Evolutionary conservation across 2,797 vertebrate genomes (phyloP).

Genomic region (Vireo griseus): DNA sequence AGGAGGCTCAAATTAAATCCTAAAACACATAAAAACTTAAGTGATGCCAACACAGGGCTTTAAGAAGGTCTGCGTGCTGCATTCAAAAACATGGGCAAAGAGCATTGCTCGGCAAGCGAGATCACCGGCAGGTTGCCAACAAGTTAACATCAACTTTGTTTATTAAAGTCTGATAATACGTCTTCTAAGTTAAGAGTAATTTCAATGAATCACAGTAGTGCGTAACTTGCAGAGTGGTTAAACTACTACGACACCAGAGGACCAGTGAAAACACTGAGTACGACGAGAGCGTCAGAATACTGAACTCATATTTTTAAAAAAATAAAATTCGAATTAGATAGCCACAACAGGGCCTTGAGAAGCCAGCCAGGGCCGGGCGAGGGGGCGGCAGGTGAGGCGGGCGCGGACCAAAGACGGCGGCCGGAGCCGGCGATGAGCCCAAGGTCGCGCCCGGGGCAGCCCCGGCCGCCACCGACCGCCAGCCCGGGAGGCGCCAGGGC

Average conservation of each 20-base stretch:
- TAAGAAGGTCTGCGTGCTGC: fast-evolving
- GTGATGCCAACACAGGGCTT: not conserved
- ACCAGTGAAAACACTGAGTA: fast-evolving
- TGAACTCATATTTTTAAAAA: fast-evolving
- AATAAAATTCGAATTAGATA: fast-evolving
- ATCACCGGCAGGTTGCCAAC: not conserved
- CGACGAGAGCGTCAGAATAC: fast-evolving
- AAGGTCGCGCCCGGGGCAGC: not conserved
- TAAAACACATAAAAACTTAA: not conserved
- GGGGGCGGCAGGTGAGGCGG: not conserved
- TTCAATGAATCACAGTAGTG: not conserved
- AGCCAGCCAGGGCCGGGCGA: not conserved
- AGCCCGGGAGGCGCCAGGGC: fast-evolving
- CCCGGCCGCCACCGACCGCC: not conserved
- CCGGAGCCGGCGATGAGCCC: not conserved
- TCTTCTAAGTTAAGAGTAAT: not conserved
- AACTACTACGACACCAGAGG: not conserved
- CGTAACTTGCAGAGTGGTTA: not conserved
- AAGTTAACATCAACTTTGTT: not conserved
- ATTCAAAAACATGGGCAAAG: fast-evolving
- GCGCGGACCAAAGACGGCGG: not conserved
- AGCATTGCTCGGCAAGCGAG: not conserved
- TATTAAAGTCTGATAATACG: not conserved
- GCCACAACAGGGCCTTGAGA: not conserved
- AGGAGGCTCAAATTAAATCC: not conserved